phyloP scores from a whole-genome alignment of 1,140 invertebrate species.

The Hylaeus volcanicus region DNA sequence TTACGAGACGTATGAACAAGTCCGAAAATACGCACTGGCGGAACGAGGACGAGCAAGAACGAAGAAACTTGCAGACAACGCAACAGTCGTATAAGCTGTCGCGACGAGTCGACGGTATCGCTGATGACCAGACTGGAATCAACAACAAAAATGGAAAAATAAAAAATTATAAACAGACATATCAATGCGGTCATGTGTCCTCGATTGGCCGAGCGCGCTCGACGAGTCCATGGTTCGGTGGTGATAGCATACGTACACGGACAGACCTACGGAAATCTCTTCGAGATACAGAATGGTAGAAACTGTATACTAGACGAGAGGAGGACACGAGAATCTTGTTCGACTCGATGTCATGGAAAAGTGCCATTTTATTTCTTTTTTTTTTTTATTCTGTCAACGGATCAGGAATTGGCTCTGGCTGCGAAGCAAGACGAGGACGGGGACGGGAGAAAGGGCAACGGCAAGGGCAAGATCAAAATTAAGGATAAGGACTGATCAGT shows the following conservation, averaged over 20 bases:
- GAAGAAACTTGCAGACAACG: not conserved
- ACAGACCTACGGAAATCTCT: not conserved
- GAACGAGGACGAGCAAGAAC: constrained; percentile 6
- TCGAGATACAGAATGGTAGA: not conserved
- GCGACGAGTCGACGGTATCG: constrained; percentile 2
- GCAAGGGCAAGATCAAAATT: no score
- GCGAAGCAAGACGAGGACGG: no score
- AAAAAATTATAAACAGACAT: constrained; percentile 17
- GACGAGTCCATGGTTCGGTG: not conserved
- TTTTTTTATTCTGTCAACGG: constrained; percentile 3
- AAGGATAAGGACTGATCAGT: no score
- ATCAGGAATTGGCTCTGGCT: no score
- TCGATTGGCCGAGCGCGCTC: constrained; percentile 12
- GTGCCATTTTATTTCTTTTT: constrained; percentile 16
- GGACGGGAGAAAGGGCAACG: no score
- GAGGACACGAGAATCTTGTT: constrained; percentile 5
- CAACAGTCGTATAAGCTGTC: not conserved
- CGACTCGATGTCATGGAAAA: not conserved
- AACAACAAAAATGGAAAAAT: not conserved
- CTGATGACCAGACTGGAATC: not conserved
- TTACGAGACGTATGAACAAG: constrained; percentile 19
- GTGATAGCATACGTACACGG: not conserved
- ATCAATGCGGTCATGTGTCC: constrained; percentile 22
- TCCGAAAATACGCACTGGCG: not conserved
- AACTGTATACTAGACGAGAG: not conserved